Percentiles rank a stretch among this genome's conserved stretches.
These are phyloP conservation scores for Muricea muricata DNA, from an alignment of 92 coral and sea anemone species.

Conservation along the genomic window DNA sequence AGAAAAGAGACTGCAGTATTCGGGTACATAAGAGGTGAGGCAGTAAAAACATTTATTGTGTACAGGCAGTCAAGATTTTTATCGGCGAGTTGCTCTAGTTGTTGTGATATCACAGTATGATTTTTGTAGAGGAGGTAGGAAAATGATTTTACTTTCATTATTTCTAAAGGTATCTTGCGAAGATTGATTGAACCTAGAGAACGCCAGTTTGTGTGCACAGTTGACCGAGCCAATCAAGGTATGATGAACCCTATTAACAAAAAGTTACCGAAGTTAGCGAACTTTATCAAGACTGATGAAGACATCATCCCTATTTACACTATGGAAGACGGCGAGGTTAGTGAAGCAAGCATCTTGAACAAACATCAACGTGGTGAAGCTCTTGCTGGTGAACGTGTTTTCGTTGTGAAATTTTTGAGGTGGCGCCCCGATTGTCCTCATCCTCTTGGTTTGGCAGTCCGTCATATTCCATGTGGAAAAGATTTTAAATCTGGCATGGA, in stretches of 20 bases:
- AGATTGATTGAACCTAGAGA: conserved; percentile 80
- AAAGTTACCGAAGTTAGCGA: conserved; percentile 71
- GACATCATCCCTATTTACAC: conserved; percentile 72
- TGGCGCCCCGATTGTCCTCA: conserved; percentile 69
- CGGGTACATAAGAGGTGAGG: neutral
- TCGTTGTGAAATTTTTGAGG: conserved; percentile 77
- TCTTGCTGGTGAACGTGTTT: conserved; percentile 64
- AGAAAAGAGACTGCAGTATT: neutral
- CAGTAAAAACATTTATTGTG: too few relatives aligned
- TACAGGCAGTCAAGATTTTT: neutral
- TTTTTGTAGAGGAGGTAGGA: neutral
- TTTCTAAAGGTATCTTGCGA: conserved; percentile 75
- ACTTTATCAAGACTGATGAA: conserved; percentile 69
- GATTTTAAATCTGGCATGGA: conserved; percentile 56
- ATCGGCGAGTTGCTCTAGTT: too few relatives aligned
- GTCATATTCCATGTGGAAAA: conserved; percentile 48
- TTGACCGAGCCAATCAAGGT: conserved; percentile 59
- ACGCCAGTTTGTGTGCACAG: conserved; percentile 86
- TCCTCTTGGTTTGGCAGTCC: conserved; percentile 81
- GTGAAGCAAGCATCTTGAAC: conserved; percentile 51
- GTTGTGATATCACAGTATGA: too few relatives aligned
- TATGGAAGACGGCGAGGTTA: conserved; percentile 42
- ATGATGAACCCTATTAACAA: conserved; percentile 87
- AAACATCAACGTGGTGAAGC: conserved; percentile 40
- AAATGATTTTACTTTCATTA: neutral